Conservation (phyloP, 2,888 invertebrate genomes). For the Pseudeuparius sepicola region DNA sequence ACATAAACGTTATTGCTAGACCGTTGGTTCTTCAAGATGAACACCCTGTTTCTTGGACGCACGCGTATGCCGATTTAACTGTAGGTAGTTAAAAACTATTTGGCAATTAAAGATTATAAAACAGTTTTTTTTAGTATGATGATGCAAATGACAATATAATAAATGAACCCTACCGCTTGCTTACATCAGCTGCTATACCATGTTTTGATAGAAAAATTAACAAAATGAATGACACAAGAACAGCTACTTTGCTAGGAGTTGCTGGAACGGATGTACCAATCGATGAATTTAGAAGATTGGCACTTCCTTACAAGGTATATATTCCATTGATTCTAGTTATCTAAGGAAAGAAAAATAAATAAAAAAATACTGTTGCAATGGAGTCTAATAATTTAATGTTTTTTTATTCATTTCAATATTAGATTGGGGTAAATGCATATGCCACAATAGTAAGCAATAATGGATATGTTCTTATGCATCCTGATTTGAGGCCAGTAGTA, state of each 20-base stretch:
- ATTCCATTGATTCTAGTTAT: not conserved
- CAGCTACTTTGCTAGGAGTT: slow-evolving; percentile 80
- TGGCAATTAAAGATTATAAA: not conserved
- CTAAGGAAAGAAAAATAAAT: slow-evolving; percentile 7
- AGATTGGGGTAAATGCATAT: slow-evolving; percentile 94
- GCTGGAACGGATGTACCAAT: slow-evolving; percentile 93
- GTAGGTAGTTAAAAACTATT: slow-evolving; percentile 43
- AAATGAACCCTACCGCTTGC: slow-evolving; percentile 52
- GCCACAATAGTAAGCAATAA: slow-evolving; percentile 95
- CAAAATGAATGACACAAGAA: slow-evolving; percentile 45
- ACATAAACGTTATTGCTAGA: slow-evolving; percentile 87
- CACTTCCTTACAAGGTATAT: slow-evolving; percentile 72
- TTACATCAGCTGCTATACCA: slow-evolving; percentile 88
- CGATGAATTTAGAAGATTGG: slow-evolving; percentile 79
- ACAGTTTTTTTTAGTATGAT: slow-evolving; percentile 33
- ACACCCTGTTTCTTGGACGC: slow-evolving; percentile 90
- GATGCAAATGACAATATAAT: slow-evolving; percentile 30
- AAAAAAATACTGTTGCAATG: too few relatives aligned
- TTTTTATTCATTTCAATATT: slow-evolving; percentile 28
- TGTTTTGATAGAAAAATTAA: slow-evolving; percentile 72
- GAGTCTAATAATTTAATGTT: too few relatives aligned
- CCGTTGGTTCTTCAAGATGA: slow-evolving; percentile 66
- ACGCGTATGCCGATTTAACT: slow-evolving; percentile 80
- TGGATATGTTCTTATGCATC: slow-evolving; percentile 91
- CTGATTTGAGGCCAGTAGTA: slow-evolving; percentile 82